Evolutionary conservation across 2,888 invertebrate genomes (phyloP), one percentile per base, ranked within the genome.

Genomic region (Erebia ligea): DNA sequence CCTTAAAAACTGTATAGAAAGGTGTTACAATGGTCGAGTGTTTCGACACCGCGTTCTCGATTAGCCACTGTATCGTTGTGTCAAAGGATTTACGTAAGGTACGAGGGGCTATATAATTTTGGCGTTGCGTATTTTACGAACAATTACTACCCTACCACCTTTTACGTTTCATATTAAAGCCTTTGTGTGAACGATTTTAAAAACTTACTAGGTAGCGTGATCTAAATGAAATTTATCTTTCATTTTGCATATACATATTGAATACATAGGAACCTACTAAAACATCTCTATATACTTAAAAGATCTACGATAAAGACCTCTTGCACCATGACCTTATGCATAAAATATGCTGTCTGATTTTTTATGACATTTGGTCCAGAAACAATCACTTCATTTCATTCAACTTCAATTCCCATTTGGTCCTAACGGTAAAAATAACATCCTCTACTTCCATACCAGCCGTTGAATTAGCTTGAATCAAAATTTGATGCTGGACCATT

Each of bases 21-120:
- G 68, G 54, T 70, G 63, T 68, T 66, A 70, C 72, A 74, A 74
- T 80, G 75, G 77, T 73, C 75, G 73, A 74, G 71, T 75, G 76
- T 90, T 89, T 85, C 90, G 81, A 86, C 88, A 90, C 77, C 73
- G 70, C 78, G 78, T 80, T 80, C 80, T 82, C 80, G 79, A 80
- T 73, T 74, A 72, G 73, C 74, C 73, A 76, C 76, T 78, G 82
- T 52, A 90, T 88, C 90, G 89, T 54, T 91, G 88, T 91, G 89
- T 88, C 90, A 89, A 86, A 81, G 79, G 79, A 79, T 88, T 92
- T 92, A 90, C 90, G 91, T 90, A 92, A 92, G 86, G 79, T 74
- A 76, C 73, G 79, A 79, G 81, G 81, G 78, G 80, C 79, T 80
- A 81, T 83, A 84, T 86, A 87, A 89, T 90, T 90, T 90, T 87